A percentile compares a stretch with the other conserved stretches of the same genome.
Evolutionary conservation across 2,113 vertebrate genomes (phyloP).

Genomic region (Turdus rufiventris): DNA sequence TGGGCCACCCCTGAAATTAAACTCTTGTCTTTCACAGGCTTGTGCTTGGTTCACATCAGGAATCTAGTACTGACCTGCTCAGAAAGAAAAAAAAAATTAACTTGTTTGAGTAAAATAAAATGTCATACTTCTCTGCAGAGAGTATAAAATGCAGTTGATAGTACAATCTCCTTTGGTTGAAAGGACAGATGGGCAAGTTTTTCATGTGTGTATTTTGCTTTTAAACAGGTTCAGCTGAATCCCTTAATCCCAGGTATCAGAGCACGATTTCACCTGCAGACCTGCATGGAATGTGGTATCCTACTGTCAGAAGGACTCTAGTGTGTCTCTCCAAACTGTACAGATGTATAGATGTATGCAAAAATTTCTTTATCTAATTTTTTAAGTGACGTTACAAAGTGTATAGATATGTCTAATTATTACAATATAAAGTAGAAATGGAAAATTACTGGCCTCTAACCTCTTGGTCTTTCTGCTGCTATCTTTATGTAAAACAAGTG

Average conservation of each 20-base stretch:
- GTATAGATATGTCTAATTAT: not conserved
- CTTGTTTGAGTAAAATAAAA: not conserved
- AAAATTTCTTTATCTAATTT: not conserved
- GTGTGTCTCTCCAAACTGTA: constrained; percentile 98
- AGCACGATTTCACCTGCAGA: constrained; percentile 91
- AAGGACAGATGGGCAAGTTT: not conserved
- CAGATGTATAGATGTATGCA: constrained; percentile 95
- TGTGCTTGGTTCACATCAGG: not conserved
- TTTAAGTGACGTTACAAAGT: not conserved
- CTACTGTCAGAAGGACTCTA: constrained; percentile 92
- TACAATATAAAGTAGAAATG: not conserved
- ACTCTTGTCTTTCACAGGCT: not conserved
- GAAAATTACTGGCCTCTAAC: not conserved
- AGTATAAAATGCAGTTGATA: not conserved
- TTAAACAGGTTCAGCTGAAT: constrained; percentile 75
- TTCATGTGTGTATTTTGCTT: not conserved
- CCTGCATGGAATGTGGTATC: constrained; percentile 99
- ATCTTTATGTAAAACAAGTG: not conserved
- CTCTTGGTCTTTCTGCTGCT: not conserved
- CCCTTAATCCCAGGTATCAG: constrained; percentile 75
- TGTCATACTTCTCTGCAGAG: not conserved
- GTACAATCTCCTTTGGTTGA: not conserved
- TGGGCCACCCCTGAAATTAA: not conserved
- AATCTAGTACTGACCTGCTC: not conserved
- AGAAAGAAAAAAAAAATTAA: not conserved